phyloP scores from a whole-genome alignment of 53 echinoderm and acorn worm genomes.

The Echinometra lucunter region DNA sequence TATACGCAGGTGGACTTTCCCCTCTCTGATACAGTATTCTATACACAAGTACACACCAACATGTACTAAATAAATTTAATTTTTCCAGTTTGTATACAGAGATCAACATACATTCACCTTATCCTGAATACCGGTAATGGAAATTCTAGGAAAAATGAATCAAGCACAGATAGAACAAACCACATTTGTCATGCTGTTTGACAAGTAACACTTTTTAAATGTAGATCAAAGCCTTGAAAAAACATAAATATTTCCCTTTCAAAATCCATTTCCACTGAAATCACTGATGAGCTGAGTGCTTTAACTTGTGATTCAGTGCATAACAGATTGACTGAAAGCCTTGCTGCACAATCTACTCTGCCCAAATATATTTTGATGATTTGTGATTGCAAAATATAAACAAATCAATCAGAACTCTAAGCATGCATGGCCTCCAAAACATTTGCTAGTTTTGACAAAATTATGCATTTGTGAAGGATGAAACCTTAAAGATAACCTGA shows the following conservation, averaged over 20 bases:
- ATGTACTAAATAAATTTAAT: no score
- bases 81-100: no score
- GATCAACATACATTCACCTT: no score
- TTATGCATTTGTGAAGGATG: background rate
- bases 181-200: no score
- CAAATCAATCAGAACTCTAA: conserved; percentile 10
- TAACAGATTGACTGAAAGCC: background rate
- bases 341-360: background rate
- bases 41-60: no score
- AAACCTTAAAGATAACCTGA: background rate
- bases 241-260: conserved; percentile 2
- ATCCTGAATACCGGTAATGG: no score
- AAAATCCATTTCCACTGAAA: background rate
- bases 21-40: no score
- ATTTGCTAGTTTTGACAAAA: conserved; percentile 10
- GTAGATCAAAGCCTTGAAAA: background rate
- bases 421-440: background rate
- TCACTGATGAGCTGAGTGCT: background rate
- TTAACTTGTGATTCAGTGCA: background rate
- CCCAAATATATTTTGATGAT: conserved; percentile 1
- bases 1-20: no score
- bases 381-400: conserved; percentile 35
- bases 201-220: background rate
- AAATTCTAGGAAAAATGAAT: no score
- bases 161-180: no score